Base-by-base conservation (phyloP, 2,888 invertebrate genomes). In the Cephus runcator region DNA sequence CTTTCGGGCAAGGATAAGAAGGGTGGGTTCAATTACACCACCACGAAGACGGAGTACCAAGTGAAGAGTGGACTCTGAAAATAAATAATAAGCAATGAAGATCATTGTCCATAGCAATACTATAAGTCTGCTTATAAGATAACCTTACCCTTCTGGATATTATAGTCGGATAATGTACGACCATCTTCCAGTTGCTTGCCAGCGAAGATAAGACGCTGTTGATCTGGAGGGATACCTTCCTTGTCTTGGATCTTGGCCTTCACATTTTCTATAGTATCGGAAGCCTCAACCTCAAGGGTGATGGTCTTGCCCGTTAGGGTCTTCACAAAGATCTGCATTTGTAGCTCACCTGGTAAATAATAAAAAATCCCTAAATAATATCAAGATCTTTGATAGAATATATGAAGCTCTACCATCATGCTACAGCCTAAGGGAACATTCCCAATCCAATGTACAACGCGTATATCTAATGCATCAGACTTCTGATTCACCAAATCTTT, bases 21-120 rank as follows among this genome's bases (percentile, higher is more conserved):
- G 95, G 81, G 98, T 98, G 69, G 99, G 99, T 92, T 99, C 99
- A 93, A 99, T 99, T 86, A 99, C 98, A 93, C 98, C 96, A 94
- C 98, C 98, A 92, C 98, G 95, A 86, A 99, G 95, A 93, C 98
- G 96, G 81, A 99, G 94, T 82, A 98, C 98, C 93, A 97, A 94
- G 92, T 98, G 98, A 83, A 98, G 95, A 11, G 98, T 99, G 0
- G 98, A 35, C 35, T 34, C 35, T 76, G 40, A 0, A 11, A n/a
- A 33, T 3, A 68, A 77, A 11, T 34, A 34, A 34, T 11, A 40
- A 40, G 68, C 31, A 56, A 77, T 23, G 30, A 4, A 35, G 1
- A 73, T 12, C 34, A 74, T 15, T 35, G 3, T 36, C 31, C 1
- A 74, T 74, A 73, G 15, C 3, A 4, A 76, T 35, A 69, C 1